These are phyloP conservation scores for Vidua chalybeata DNA, from an alignment of 2,113 vertebrate species.

Conservation along the genomic window DNA sequence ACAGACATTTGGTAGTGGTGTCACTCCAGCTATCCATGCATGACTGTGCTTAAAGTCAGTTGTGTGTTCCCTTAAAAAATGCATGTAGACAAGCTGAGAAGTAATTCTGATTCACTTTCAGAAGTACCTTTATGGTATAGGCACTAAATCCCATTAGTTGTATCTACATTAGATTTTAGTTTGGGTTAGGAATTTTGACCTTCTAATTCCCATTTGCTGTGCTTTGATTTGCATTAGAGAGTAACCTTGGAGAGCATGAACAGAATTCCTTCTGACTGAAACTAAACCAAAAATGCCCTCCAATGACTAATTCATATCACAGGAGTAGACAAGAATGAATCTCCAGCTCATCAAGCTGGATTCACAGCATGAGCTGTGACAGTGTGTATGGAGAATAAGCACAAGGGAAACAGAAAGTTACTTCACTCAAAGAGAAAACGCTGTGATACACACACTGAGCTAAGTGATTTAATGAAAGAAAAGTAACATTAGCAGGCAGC, in stretches of 20 bases:
- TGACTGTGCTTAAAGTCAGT: neutral
- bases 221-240: neutral
- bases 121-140: neutral
- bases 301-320: neutral
- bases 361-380: neutral
- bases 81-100: neutral
- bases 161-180: neutral
- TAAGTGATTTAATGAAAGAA: neutral
- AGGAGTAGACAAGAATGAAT: neutral
- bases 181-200: neutral
- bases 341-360: neutral
- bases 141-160: neutral
- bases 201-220: neutral
- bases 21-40: neutral
- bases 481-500: conserved; percentile 15
- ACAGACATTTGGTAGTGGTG: neutral
- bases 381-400: neutral
- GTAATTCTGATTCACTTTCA: neutral
- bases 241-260: neutral
- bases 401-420: conserved; percentile 22
- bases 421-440: neutral
- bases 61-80: neutral
- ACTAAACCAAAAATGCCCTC: neutral
- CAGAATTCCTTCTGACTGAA: neutral
- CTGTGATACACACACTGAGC: neutral